Base-by-base conservation (phyloP, 2,888 invertebrate genomes). In the Leptinotarsa haldemani region DNA sequence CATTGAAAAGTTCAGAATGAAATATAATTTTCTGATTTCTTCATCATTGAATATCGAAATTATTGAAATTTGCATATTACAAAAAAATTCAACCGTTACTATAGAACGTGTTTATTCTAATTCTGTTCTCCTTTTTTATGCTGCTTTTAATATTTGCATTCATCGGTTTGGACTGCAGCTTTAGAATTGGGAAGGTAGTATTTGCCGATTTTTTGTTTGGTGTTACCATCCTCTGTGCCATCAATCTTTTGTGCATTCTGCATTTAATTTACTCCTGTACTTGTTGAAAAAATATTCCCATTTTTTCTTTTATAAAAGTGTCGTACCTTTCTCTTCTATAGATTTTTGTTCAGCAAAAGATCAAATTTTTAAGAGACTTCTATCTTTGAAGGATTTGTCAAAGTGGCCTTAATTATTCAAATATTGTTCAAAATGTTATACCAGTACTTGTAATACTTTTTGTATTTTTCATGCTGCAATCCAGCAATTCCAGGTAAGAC, bases 141-240 rank as follows among this genome's bases (percentile, higher is more conserved):
- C 84, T 83, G 77, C 80, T 84, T 73, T 70, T 75, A 69, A 66
- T 80, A 65, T 70, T 79, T 46, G 77, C 78, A 71, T 78, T 81
- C 74, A 70, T 79, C 63, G 77, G 80, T 71, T 80, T 81, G 80
- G 73, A 77, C 89, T 65, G 74, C 76, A 91, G 90, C 89, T 90
- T 90, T 89, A 92, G 90, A 91, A 92, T 93, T 89, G 92, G 93
- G 90, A 93, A 94, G 94, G 94, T 94, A 94, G 92, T 92, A 91
- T 93, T 92, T 90, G 90, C 91, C 87, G 92, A 93, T 89, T 89
- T 92, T 88, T 89, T 92, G 87, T 89, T 92, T 88, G 92, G 92
- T 88, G 88, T 92, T 84, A 90, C 91, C 86, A 89, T 92, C 79
- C 88, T 93, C 88, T 91, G 91, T 88, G 91, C 91, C 82, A 88